Percentiles rank a stretch among this genome's conserved stretches.
phyloP scores from a whole-genome alignment of 2,113 vertebrate genomes.

The Pomatostomus ruficeps region DNA sequence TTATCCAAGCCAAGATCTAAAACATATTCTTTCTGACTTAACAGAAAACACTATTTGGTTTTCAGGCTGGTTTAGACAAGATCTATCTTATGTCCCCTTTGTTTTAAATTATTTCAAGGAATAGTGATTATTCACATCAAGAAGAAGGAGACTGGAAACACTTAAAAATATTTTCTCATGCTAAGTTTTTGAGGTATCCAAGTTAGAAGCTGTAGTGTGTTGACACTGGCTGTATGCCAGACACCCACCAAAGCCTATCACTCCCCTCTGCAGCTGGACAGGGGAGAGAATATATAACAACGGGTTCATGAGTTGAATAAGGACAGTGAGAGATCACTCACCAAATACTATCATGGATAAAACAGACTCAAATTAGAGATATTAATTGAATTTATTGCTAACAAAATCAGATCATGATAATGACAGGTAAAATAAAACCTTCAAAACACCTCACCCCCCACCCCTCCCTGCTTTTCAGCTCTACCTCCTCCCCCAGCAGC shows the following conservation, averaged over 20 bases:
- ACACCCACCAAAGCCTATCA: background rate
- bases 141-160: background rate
- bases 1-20: background rate
- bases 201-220: background rate
- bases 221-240: background rate
- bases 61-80: background rate
- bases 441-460: background rate
- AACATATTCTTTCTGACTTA: background rate
- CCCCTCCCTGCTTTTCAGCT: background rate
- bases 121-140: background rate
- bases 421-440: background rate
- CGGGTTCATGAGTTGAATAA: background rate
- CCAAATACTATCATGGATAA: background rate
- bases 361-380: background rate
- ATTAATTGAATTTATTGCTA: background rate
- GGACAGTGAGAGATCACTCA: background rate
- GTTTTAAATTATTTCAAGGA: background rate
- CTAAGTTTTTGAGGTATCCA: background rate
- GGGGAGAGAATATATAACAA: background rate
- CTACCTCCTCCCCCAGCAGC: background rate
- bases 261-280: background rate
- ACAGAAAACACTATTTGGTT: background rate
- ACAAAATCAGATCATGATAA: background rate
- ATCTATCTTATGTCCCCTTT: background rate
- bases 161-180: background rate